phyloP scores from a whole-genome alignment of 1,140 invertebrate genomes.

The Frieseomelitta varia region DNA sequence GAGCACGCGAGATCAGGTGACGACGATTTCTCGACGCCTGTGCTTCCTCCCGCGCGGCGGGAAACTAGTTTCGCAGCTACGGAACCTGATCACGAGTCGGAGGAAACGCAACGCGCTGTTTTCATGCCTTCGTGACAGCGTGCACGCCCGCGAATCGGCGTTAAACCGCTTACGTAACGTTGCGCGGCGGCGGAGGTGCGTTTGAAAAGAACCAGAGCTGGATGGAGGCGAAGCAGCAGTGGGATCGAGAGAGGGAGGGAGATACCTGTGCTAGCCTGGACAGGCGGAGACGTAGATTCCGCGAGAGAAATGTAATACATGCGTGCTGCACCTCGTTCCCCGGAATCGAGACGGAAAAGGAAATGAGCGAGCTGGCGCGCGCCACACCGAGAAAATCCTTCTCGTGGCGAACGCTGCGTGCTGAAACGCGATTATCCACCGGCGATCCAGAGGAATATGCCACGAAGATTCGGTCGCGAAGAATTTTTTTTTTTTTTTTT shows the following conservation, averaged over 20 bases:
- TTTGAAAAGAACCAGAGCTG: not conserved
- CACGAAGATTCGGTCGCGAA: not conserved
- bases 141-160: slow-evolving; percentile 1
- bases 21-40: slow-evolving; percentile 16
- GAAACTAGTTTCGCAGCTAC: slow-evolving; percentile 25
- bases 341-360: slow-evolving; percentile 65
- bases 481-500: not conserved
- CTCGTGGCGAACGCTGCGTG: not conserved
- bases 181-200: not conserved
- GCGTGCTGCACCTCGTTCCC: slow-evolving; percentile 38
- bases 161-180: slow-evolving; percentile 15
- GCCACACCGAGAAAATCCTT: slow-evolving; percentile 39
- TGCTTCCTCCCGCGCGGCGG: slow-evolving; percentile 4
- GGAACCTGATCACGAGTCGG: slow-evolving; percentile 23
- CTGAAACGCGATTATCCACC: not conserved
- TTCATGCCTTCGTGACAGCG: slow-evolving; percentile 44
- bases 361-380: slow-evolving; percentile 43
- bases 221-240: not conserved
- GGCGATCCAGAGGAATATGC: not conserved
- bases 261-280: not conserved
- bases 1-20: slow-evolving; percentile 11
- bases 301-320: slow-evolving; percentile 40
- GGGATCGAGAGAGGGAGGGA: not conserved
- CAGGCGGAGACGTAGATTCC: not conserved
- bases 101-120: slow-evolving; percentile 35